These are phyloP conservation scores for Coilia nasus DNA, from an alignment of 2,797 vertebrate species.

Conservation along the genomic window DNA sequence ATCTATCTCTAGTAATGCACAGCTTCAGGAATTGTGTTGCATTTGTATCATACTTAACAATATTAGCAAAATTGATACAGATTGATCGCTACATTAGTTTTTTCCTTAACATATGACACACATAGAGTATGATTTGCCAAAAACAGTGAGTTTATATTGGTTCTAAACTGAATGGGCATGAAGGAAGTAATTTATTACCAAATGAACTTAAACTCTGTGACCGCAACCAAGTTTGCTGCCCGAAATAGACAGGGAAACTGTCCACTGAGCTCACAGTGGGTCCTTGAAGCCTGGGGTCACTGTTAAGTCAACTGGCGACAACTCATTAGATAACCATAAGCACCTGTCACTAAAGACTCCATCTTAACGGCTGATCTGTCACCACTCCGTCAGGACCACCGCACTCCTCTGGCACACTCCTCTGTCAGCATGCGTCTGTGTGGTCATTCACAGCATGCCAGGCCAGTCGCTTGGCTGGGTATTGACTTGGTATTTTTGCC, in stretches of 20 bases:
- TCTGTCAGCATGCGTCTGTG: not conserved
- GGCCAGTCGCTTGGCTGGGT: slow-evolving; percentile 2
- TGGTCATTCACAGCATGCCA: not conserved
- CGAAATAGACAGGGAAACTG: not conserved
- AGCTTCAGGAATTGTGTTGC: not conserved
- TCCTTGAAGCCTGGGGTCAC: not conserved
- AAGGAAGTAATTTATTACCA: not conserved
- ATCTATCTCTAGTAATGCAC: not conserved
- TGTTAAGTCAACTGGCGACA: not conserved
- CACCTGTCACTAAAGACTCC: slow-evolving; percentile 11
- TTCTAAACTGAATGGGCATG: not conserved
- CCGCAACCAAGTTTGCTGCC: not conserved
- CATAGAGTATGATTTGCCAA: not conserved
- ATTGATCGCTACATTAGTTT: not conserved
- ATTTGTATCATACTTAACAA: not conserved
- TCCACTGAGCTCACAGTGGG: not conserved
- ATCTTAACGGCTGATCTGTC: not conserved
- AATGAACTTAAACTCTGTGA: not conserved
- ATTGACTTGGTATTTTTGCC: not conserved
- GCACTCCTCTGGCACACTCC: not conserved
- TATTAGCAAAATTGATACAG: not conserved
- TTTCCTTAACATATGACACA: not conserved
- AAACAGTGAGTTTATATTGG: not conserved
- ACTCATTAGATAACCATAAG: not conserved
- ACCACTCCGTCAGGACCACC: not conserved